These are phyloP conservation scores for Hydropsyche tenuis DNA, from an alignment of 1,140 invertebrate species.

Conservation along the genomic window DNA sequence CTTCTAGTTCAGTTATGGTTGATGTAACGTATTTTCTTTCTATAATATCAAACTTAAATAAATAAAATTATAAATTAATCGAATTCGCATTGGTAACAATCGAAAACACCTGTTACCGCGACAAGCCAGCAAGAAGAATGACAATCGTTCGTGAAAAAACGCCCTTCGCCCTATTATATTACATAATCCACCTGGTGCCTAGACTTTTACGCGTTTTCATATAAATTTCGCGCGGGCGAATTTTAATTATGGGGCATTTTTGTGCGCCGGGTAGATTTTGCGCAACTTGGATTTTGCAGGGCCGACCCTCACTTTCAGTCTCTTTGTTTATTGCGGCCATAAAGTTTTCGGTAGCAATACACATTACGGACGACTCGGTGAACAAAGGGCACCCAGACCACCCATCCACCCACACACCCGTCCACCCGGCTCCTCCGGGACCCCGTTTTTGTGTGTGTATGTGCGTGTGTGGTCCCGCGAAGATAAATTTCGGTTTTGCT, in stretches of 20 bases:
- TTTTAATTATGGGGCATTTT: conserved; percentile 36
- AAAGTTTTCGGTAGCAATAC: conserved; percentile 42
- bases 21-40: no score
- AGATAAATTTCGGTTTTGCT: conserved; percentile 38
- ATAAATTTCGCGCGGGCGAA: conserved; percentile 33
- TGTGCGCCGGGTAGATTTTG: background rate
- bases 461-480: conserved; percentile 31
- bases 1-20: no score
- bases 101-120: no score
- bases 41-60: no score
- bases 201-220: conserved; percentile 19
- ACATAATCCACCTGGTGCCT: background rate
- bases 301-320: background rate
- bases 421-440: no score
- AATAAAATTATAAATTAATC: no score
- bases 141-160: no score
- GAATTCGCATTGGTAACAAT: no score
- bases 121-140: no score
- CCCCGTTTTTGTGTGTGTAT: no score
- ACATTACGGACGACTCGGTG: conserved; percentile 42
- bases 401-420: no score
- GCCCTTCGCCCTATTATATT: no score
- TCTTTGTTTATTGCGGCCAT: conserved; percentile 37
- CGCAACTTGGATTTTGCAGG: background rate
- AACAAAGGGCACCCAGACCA: conserved; percentile 26